Conservation (phyloP, 2,113 vertebrate species). For the Chloroceryle aenea region DNA sequence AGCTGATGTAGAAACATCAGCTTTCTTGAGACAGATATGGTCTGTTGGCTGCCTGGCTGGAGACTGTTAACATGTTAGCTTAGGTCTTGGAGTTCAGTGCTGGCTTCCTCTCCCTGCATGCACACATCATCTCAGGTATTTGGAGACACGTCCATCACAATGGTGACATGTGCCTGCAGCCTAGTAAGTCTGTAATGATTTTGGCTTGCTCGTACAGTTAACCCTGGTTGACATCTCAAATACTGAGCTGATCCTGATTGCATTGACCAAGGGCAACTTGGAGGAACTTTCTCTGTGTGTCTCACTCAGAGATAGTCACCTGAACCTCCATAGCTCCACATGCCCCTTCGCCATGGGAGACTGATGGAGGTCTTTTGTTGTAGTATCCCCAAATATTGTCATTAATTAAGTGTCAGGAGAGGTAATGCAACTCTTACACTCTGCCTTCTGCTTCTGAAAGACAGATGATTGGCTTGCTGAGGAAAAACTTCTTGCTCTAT, state of each 20-base stretch:
- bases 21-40: fast-evolving
- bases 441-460: background rate
- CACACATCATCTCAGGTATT: fast-evolving
- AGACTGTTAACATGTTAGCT: background rate
- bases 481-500: background rate
- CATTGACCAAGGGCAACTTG: background rate
- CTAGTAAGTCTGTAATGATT: too few species aligned
- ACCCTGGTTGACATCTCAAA: too few species aligned
- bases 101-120: background rate
- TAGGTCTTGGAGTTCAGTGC: background rate
- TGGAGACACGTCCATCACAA: too few species aligned
- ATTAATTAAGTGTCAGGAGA: background rate
- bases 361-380: background rate
- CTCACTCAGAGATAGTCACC: background rate
- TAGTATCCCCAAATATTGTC: background rate
- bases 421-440: background rate
- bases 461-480: background rate
- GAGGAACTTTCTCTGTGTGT: background rate
- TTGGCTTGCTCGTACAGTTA: too few species aligned
- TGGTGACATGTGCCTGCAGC: too few species aligned
- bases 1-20: background rate
- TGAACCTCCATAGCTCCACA: fast-evolving
- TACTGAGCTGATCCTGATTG: background rate
- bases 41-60: fast-evolving
- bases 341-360: fast-evolving